Evolutionary conservation across 2,888 invertebrate genomes (phyloP).

Genomic region (Lepidonotus clava): DNA sequence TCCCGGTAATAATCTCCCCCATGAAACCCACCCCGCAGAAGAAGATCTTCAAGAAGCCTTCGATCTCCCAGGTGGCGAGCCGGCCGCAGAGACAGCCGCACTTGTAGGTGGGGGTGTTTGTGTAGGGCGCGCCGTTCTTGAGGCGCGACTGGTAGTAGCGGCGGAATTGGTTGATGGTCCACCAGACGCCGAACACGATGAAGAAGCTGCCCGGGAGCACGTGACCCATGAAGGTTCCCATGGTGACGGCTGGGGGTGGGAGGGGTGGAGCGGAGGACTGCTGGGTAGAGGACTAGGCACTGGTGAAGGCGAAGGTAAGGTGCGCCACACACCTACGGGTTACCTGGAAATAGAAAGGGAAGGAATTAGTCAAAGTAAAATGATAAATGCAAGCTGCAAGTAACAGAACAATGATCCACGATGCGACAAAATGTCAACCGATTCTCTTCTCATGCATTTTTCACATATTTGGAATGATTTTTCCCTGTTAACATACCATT

Average conservation of each 20-base stretch:
- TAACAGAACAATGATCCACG: too few species aligned
- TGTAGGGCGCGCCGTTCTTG: constrained; percentile 64
- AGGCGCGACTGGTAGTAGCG: constrained; percentile 70
- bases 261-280: neutral
- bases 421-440: too few species aligned
- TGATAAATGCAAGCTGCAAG: too few species aligned
- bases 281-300: neutral
- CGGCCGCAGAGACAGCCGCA: constrained; percentile 69
- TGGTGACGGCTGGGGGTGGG: constrained; percentile 64
- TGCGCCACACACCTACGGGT: too few species aligned
- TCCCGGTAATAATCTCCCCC: constrained; percentile 79
- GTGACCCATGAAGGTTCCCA: constrained; percentile 81
- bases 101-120: constrained; percentile 57
- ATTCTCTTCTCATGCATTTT: too few species aligned
- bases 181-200: constrained; percentile 76
- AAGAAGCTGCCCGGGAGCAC: constrained; percentile 81
- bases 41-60: constrained; percentile 73
- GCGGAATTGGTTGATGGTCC: constrained; percentile 71
- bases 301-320: too few species aligned
- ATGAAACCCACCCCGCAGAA: constrained; percentile 73
- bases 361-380: too few species aligned
- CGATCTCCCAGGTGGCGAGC: constrained; percentile 67
- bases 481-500: too few species aligned
- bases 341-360: too few species aligned
- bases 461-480: too few species aligned